Base-by-base conservation (phyloP, 2,888 invertebrate species). In the Flexamia atlantica region DNA sequence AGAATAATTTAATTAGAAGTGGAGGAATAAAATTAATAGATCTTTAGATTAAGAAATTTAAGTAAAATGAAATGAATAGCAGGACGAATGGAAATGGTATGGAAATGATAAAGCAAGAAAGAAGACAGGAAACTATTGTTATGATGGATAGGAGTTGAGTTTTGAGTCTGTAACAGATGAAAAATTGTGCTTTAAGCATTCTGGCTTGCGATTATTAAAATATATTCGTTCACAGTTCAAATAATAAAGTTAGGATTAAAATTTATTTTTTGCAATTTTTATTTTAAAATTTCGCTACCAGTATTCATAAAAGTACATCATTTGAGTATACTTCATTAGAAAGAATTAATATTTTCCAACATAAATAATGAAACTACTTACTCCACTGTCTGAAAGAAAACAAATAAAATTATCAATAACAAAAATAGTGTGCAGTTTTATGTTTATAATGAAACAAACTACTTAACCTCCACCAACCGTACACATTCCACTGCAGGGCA, bases 311-410 rank as follows among this genome's bases (percentile, higher is more conserved):
- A n/a, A n/a, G n/a, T n/a, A n/a, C n/a, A n/a, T n/a, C n/a, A n/a
- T n/a, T n/a, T n/a, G n/a, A n/a, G n/a, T n/a, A n/a, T n/a, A n/a
- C n/a, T n/a, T n/a, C n/a, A n/a, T n/a, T n/a, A n/a, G n/a, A n/a
- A n/a, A n/a, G n/a, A n/a, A n/a, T 36, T 36, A 36, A 7, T 7
- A 36, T 36, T 36, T 7, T 36, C 5, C 36, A 36, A 9, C 36
- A 36, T 7, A 36, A 36, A 36, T 36, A 36, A 7, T 36, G 36
- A 36, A 36, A 36, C 57, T 64, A 64, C 53, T 60, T 80, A 80
- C 80, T 80, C 32, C 57, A 32, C 25, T 50, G 17, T 50, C 53
- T 46, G 60, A 80, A 57, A 80, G n/a, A 30, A 30, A 80, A 79
- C 46, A 74, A 25, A 74, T 76, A 50, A 79, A 32, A 79, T 30